Conservation (phyloP, 2,888 invertebrate species). For the Rhodophaea formosa region DNA sequence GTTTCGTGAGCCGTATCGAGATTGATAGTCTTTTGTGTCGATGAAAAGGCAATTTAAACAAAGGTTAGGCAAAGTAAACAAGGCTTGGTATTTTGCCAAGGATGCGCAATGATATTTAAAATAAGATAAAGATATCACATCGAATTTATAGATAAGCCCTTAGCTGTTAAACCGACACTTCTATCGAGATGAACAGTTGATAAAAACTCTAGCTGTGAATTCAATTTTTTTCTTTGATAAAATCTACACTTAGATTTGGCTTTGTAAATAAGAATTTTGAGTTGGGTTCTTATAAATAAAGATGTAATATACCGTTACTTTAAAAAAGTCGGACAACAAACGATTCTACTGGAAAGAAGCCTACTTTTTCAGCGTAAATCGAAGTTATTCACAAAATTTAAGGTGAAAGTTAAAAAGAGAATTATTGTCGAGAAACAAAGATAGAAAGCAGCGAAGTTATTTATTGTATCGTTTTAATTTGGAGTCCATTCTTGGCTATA, state of each 20-base stretch:
- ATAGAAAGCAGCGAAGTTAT: background rate
- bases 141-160: conserved; percentile 4
- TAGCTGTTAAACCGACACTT: conserved; percentile 47
- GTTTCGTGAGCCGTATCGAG: conserved; percentile 36
- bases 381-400: background rate
- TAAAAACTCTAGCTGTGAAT: background rate
- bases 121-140: conserved; percentile 33
- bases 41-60: conserved; percentile 29
- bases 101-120: conserved; percentile 30
- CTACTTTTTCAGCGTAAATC: background rate
- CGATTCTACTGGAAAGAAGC: background rate
- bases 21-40: conserved; percentile 39
- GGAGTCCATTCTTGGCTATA: background rate
- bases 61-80: conserved; percentile 41
- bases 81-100: conserved; percentile 52
- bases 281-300: background rate
- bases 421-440: background rate
- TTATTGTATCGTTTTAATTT: background rate
- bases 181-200: conserved; percentile 51
- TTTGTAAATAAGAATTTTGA: background rate
- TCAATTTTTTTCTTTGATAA: background rate
- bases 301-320: background rate
- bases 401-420: background rate
- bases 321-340: background rate
- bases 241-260: background rate